These are phyloP conservation scores for Anisognathus igniventris DNA, from an alignment of 2,797 vertebrate genomes.

Conservation along the genomic window DNA sequence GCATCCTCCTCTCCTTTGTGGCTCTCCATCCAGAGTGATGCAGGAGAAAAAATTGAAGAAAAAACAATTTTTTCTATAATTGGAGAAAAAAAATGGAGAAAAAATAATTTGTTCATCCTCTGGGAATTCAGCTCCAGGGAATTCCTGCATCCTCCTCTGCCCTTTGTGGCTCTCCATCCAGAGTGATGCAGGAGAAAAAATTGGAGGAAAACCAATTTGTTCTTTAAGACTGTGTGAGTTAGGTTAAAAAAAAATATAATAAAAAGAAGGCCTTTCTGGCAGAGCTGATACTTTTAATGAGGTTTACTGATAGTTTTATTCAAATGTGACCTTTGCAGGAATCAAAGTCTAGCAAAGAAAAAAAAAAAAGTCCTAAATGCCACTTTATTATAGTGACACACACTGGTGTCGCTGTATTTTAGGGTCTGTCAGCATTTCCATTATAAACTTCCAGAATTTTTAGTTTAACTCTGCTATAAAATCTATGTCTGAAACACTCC, in stretches of 20 bases:
- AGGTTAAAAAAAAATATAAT: background rate
- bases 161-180: background rate
- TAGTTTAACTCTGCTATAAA: conserved; percentile 44
- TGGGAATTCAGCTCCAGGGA: background rate
- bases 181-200: background rate
- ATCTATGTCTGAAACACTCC: background rate
- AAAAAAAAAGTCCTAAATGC: background rate
- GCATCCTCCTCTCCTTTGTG: background rate
- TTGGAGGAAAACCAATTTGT: background rate
- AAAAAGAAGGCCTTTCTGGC: background rate
- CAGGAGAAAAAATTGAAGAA: background rate
- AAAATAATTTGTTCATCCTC: background rate
- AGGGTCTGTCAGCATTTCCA: conserved; percentile 72
- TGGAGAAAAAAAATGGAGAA: no score
- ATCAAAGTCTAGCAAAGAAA: background rate
- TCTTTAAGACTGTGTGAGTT: background rate
- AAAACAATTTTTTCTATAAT: background rate
- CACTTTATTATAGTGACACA: conserved; percentile 8
- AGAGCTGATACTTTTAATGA: conserved; percentile 49
- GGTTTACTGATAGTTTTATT: conserved; percentile 62
- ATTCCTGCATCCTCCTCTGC: background rate
- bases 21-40: background rate
- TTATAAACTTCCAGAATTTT: conserved; percentile 58
- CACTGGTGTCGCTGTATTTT: conserved; percentile 1
- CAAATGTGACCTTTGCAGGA: conserved; percentile 61